Evolutionary conservation across 2,113 vertebrate genomes (phyloP).

Genomic region (Sander lucioperca): DNA sequence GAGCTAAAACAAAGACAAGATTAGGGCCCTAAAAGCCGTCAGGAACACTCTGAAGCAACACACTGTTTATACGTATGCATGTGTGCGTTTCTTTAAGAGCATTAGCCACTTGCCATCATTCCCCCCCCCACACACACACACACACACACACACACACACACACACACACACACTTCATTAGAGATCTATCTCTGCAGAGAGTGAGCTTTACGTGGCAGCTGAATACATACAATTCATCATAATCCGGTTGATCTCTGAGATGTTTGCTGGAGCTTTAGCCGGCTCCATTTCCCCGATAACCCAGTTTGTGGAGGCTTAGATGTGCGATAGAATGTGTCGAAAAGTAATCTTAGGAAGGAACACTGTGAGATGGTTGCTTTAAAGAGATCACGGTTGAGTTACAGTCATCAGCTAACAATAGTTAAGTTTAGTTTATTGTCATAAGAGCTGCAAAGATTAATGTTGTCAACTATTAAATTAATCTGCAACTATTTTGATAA

Average conservation of each 20-base stretch:
- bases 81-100: slow-evolving; percentile 55
- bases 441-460: no score
- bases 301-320: slow-evolving; percentile 67
- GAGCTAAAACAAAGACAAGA: slow-evolving; percentile 28
- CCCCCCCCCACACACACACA: no score
- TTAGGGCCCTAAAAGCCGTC: slow-evolving; percentile 27
- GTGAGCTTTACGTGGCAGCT: slow-evolving; percentile 57
- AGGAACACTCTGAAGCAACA: slow-evolving; percentile 14
- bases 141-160: no score
- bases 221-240: slow-evolving; percentile 67
- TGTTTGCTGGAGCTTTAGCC: slow-evolving; percentile 62
- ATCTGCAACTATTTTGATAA: no score
- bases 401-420: slow-evolving; percentile 57
- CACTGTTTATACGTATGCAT: neutral
- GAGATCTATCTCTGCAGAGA: slow-evolving; percentile 44
- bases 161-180: no score
- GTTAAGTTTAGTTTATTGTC: neutral
- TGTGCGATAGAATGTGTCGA: slow-evolving; percentile 50
- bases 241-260: slow-evolving; percentile 72
- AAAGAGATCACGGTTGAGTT: slow-evolving; percentile 60
- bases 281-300: slow-evolving; percentile 70
- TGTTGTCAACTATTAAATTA: no score
- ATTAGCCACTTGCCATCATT: slow-evolving; percentile 45
- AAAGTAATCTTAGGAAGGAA: slow-evolving; percentile 54
- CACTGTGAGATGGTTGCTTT: slow-evolving; percentile 22